Evolutionary conservation across 1,140 invertebrate genomes (phyloP).

Genomic region (Diuraphis noxia): DNA sequence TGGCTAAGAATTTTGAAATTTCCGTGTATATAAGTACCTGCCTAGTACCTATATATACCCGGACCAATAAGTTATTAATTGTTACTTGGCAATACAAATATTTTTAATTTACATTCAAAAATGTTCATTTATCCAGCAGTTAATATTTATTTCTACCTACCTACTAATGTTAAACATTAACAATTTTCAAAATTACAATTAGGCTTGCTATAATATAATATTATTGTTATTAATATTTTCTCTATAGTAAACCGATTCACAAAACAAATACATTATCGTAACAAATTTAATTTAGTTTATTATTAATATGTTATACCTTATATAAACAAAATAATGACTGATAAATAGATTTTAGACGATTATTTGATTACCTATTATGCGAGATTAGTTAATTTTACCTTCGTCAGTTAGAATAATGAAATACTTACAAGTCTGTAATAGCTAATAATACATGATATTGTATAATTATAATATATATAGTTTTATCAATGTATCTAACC

Average conservation of each 20-base stretch:
- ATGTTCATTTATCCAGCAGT: neutral
- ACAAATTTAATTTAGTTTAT: neutral
- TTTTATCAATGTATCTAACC: neutral
- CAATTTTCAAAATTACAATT: neutral
- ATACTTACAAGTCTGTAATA: neutral
- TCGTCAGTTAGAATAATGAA: neutral
- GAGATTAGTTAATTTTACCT: neutral
- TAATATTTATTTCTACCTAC: neutral
- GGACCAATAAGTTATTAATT: neutral
- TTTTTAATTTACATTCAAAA: neutral
- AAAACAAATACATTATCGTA: neutral
- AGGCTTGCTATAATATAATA: neutral
- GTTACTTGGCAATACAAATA: neutral
- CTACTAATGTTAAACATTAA: neutral
- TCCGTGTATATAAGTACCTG: neutral
- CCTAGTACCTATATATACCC: neutral
- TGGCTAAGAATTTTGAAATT: neutral
- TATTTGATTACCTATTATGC: neutral
- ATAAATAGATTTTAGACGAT: slow-evolving; percentile 17
- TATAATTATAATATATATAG: neutral
- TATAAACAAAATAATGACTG: slow-evolving; percentile 31
- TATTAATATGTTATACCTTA: slow-evolving; percentile 22
- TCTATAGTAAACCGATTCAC: neutral
- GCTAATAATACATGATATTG: neutral
- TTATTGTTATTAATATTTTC: neutral